Evolutionary conservation across 2,888 invertebrate species (phyloP), one percentile per base, ranked within the genome.

Genomic region (Chironomus riparius): DNA sequence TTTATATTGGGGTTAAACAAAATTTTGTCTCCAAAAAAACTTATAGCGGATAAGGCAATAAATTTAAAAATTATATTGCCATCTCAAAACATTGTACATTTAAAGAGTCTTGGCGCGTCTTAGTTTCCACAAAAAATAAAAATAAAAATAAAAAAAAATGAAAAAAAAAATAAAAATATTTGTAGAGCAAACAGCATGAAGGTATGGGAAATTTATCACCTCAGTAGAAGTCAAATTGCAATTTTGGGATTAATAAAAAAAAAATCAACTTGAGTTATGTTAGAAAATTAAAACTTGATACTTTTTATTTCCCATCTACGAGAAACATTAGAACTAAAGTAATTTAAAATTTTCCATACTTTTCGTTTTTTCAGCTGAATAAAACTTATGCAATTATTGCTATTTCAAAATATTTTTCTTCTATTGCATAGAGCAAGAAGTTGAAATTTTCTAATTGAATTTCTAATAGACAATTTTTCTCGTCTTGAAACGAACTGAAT

Each of bases 201-300:
- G 10, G 38, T 38, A 48, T 28, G n/a, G 24, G 22, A 22, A 47
- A 72, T 61, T 72, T 72, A 72, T 72, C 38, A 50, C 48, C 61
- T 21, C 12, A 10, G 24, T 61, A n/a, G 3, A 50, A 72, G 72
- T 72, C 62, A 72, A 70, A 72, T 72, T 72, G 62, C 72, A 61
- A 72, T 18, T 22, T 72, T 62, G 61, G 72, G 72, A 72, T 62
- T 72, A 72, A 72, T 61, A 72, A 72, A 61, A 72, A 72, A 47
- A 18, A 38, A 62, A 24, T 24, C 56, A 56, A 65, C 65, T 24
- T 24, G 24, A 24, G 12, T 4, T 21, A 65, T 21, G 13, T 24
- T 24, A 2, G 65, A 65, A 65, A 65, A 65, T 65, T 65, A 65
- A 65, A 65, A 65, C 65, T 65, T 65, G 21, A 65, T 24, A 65